phyloP scores from a whole-genome alignment of 2,113 vertebrate genomes.

The Labeo catla region DNA sequence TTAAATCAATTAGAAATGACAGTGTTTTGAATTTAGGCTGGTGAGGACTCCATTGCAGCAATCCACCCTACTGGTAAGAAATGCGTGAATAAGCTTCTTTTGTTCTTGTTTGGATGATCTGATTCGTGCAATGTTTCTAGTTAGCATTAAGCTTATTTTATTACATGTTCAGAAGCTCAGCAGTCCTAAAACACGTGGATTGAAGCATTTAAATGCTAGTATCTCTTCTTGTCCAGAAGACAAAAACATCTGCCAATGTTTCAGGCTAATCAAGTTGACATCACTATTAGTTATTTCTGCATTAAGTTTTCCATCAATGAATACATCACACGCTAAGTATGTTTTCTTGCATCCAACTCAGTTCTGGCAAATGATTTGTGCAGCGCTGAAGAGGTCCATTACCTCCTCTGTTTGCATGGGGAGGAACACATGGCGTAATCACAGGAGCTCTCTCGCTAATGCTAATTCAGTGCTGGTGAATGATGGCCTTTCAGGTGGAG shows the following conservation, averaged over 20 bases:
- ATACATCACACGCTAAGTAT: background rate
- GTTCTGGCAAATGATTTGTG: slow-evolving; percentile 30
- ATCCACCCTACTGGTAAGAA: background rate
- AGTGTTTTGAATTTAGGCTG: background rate
- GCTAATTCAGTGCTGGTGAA: slow-evolving; percentile 45
- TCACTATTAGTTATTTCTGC: background rate
- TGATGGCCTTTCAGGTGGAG: slow-evolving; percentile 53
- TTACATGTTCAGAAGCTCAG: background rate
- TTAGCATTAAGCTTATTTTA: background rate
- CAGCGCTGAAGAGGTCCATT: slow-evolving; percentile 54
- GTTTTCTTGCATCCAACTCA: background rate
- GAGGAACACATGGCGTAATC: slow-evolving; percentile 26
- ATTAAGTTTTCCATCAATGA: background rate
- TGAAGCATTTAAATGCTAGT: background rate
- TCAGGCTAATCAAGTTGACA: slow-evolving; percentile 1
- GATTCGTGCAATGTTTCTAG: background rate
- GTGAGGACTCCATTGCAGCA: background rate
- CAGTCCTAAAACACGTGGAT: background rate
- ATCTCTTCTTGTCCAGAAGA: background rate
- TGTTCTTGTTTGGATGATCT: background rate
- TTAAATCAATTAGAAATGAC: background rate
- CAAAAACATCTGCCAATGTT: slow-evolving; percentile 7
- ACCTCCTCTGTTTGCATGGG: slow-evolving; percentile 24
- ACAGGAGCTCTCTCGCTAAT: slow-evolving; percentile 6
- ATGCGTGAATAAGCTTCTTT: background rate